These are phyloP conservation scores for Ophthalmotilapia sp. DNA, from an alignment of 2,113 vertebrate genomes.

Conservation along the genomic window DNA sequence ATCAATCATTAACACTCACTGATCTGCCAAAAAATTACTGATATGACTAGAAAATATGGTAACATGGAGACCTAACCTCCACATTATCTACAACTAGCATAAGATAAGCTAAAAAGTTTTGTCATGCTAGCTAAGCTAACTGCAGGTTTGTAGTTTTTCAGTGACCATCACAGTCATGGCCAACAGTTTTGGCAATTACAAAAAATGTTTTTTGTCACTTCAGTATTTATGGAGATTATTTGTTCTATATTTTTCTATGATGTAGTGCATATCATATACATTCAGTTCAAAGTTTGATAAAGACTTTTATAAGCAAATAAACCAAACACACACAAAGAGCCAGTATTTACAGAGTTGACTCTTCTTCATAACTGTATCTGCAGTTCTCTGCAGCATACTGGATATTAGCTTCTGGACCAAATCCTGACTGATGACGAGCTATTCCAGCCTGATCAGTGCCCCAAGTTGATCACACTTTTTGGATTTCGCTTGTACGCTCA, in stretches of 20 bases:
- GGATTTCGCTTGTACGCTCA: not conserved
- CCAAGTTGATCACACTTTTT: not conserved
- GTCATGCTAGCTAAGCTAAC: not conserved
- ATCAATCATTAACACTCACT: not conserved
- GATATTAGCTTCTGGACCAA: not conserved
- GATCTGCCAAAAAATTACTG: not conserved
- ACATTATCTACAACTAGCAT: not conserved
- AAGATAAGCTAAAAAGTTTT: not conserved
- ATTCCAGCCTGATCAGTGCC: not conserved
- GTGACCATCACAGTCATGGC: not conserved
- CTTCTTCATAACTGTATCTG: not conserved
- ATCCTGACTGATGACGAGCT: not conserved
- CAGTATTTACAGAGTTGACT: not conserved
- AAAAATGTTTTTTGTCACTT: not conserved
- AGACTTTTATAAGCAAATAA: not conserved
- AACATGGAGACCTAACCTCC: not conserved
- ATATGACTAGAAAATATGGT: not conserved
- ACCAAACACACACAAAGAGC: not conserved
- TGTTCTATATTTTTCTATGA: not conserved
- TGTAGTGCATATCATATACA: not conserved
- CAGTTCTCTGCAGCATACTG: not conserved
- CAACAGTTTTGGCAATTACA: not conserved
- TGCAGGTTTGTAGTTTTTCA: not conserved
- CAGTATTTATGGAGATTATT: not conserved
- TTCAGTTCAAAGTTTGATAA: not conserved